Percentiles rank a stretch among this genome's conserved stretches.
These are phyloP conservation scores for Etheostoma perlongum DNA, from an alignment of 2,797 vertebrate genomes.

Conservation along the genomic window DNA sequence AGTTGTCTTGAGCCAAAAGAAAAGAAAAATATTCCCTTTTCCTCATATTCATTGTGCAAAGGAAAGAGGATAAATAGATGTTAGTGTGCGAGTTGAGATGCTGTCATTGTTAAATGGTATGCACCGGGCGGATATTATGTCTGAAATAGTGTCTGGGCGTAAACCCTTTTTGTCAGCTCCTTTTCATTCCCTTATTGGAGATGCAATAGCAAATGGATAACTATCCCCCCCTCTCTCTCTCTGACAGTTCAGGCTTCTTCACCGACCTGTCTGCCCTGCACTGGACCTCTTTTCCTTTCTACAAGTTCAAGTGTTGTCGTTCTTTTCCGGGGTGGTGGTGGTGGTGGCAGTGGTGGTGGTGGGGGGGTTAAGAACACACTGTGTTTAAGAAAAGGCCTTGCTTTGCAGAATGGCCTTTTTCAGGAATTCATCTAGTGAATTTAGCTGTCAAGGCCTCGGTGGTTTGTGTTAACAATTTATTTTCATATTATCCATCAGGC, in stretches of 20 bases:
- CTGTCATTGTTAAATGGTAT: conserved; percentile 86
- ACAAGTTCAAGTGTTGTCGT: conserved; percentile 66
- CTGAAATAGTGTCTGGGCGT: conserved; percentile 88
- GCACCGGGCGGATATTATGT: conserved; percentile 88
- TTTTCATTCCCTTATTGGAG: conserved; percentile 83
- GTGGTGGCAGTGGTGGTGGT: too few species aligned
- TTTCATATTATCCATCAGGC: conserved; percentile 33
- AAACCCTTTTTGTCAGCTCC: conserved; percentile 87
- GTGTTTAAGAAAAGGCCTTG: conserved; percentile 54
- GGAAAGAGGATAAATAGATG: conserved; percentile 79
- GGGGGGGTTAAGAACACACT: background rate
- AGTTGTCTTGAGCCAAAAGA: conserved; percentile 68
- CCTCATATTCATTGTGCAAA: conserved; percentile 77
- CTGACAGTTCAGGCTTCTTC: conserved; percentile 52
- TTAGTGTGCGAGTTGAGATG: conserved; percentile 74
- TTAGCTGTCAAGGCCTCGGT: conserved; percentile 55
- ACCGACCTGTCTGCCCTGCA: conserved; percentile 51
- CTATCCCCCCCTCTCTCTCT: conserved; percentile 49
- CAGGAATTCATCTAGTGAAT: conserved; percentile 37
- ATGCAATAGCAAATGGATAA: conserved; percentile 76
- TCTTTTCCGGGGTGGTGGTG: conserved; percentile 45
- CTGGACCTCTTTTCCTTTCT: conserved; percentile 47
- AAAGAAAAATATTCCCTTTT: conserved; percentile 69
- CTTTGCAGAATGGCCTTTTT: conserved; percentile 43
- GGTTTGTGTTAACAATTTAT: conserved; percentile 34